Percentiles rank a stretch among this genome's conserved stretches.
Evolutionary conservation across 2,797 vertebrate genomes (phyloP).

Genomic region (Ispidina picta): DNA sequence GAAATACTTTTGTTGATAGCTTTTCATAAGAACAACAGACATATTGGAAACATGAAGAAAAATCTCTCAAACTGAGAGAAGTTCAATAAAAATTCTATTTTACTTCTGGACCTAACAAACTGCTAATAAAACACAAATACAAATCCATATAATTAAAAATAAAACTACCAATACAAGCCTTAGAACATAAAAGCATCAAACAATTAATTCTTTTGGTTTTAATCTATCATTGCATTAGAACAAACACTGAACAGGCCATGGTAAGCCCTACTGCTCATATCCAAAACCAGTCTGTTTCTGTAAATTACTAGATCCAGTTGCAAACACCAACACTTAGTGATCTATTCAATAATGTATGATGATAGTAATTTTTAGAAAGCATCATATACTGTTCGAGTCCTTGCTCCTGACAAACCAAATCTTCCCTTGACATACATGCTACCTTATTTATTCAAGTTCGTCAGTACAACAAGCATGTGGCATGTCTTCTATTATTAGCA

Average conservation of each 20-base stretch:
- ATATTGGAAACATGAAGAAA: not conserved
- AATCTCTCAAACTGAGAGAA: not conserved
- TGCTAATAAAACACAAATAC: not conserved
- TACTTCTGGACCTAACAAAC: not conserved
- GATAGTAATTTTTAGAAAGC: not conserved
- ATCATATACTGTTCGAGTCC: not conserved
- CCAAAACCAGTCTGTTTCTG: not conserved
- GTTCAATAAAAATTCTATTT: not conserved
- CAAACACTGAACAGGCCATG: rapidly evolving
- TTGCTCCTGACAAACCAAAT: not conserved
- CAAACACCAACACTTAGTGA: not conserved
- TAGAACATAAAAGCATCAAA: not conserved
- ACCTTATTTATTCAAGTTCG: conserved; percentile 16
- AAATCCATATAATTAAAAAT: not conserved
- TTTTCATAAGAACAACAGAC: not conserved
- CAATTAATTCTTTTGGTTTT: not conserved
- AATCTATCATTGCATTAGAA: not conserved
- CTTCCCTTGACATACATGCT: not conserved
- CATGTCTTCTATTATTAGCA: conserved; percentile 75
- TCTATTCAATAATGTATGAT: not conserved
- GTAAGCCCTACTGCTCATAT: not conserved
- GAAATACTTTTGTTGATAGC: conserved; percentile 1
- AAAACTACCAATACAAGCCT: not conserved
- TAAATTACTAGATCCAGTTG: not conserved
- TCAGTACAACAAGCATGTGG: conserved; percentile 26